A percentile compares a stretch with the other conserved stretches of the same genome.
These are phyloP conservation scores for Subacronicta megacephala DNA, from an alignment of 2,888 invertebrate species.

Conservation along the genomic window DNA sequence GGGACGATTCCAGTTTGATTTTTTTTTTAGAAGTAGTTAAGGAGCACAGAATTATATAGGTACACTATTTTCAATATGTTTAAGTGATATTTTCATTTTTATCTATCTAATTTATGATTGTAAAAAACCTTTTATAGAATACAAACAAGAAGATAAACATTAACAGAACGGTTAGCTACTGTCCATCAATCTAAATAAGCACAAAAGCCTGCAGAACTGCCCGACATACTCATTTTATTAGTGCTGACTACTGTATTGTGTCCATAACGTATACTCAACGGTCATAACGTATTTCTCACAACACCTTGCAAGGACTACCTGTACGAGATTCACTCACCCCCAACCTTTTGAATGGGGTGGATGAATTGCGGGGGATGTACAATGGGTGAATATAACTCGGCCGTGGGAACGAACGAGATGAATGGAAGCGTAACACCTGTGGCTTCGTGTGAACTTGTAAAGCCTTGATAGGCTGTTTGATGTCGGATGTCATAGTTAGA, in stretches of 20 bases:
- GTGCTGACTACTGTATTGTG: constrained; percentile 41
- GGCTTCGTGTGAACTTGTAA: constrained; percentile 53
- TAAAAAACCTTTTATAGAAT: too few species aligned
- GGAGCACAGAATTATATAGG: too few species aligned
- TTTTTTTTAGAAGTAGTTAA: too few species aligned
- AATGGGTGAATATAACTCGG: constrained; percentile 71
- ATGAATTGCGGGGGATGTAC: constrained; percentile 77
- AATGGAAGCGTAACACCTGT: constrained; percentile 82
- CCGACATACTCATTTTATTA: constrained; percentile 26
- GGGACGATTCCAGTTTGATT: neutral
- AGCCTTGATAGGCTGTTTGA: constrained; percentile 49
- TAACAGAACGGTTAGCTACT: constrained; percentile 28
- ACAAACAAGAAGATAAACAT: constrained; percentile 11
- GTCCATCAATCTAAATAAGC: constrained; percentile 29
- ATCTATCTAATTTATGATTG: too few species aligned
- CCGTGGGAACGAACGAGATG: constrained; percentile 77
- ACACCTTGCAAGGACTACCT: constrained; percentile 74
- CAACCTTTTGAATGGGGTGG: constrained; percentile 73
- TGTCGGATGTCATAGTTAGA: constrained; percentile 22
- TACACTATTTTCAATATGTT: too few species aligned
- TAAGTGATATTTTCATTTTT: too few species aligned
- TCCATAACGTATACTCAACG: constrained; percentile 61
- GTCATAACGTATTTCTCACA: constrained; percentile 77
- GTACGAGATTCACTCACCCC: constrained; percentile 81
- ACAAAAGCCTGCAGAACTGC: constrained; percentile 26